Percentiles rank a stretch among this genome's conserved stretches.
phyloP scores from a whole-genome alignment of 1,140 invertebrate species.

The Chironomus striatipennis region DNA sequence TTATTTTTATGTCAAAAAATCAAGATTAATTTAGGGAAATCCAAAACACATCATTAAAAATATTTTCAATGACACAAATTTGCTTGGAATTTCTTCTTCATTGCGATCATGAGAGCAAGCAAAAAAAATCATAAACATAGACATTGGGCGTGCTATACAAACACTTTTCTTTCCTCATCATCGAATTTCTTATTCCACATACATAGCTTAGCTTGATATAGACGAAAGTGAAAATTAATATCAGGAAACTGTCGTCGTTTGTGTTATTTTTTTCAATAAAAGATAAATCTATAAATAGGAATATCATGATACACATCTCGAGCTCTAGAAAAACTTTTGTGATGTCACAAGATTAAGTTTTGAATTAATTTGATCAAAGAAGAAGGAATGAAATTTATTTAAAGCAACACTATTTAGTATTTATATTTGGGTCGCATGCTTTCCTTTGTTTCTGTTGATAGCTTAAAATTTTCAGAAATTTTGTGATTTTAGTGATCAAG shows the following conservation, averaged over 20 bases:
- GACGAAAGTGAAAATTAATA: slow-evolving; percentile 21
- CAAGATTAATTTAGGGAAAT: too few species aligned
- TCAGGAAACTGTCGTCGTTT: slow-evolving; percentile 19
- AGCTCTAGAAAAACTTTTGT: background rate
- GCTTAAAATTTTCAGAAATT: too few species aligned
- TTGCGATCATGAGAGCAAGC: background rate
- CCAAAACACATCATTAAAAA: too few species aligned
- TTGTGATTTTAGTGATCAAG: too few species aligned
- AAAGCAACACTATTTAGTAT: too few species aligned
- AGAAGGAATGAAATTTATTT: too few species aligned
- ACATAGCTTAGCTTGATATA: background rate
- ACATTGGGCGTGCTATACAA: background rate
- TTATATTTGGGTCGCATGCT: too few species aligned
- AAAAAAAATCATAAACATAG: background rate
- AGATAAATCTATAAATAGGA: background rate
- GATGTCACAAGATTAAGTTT: too few species aligned
- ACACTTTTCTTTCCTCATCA: background rate
- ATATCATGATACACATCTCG: background rate
- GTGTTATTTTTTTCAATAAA: background rate
- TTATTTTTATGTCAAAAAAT: too few species aligned
- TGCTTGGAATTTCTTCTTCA: background rate
- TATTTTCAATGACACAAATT: too few species aligned
- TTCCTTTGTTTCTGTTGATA: too few species aligned
- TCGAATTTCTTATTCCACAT: background rate
- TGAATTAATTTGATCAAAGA: too few species aligned